These are phyloP conservation scores for Alauda arvensis DNA, from an alignment of 2,797 vertebrate species.

Conservation along the genomic window DNA sequence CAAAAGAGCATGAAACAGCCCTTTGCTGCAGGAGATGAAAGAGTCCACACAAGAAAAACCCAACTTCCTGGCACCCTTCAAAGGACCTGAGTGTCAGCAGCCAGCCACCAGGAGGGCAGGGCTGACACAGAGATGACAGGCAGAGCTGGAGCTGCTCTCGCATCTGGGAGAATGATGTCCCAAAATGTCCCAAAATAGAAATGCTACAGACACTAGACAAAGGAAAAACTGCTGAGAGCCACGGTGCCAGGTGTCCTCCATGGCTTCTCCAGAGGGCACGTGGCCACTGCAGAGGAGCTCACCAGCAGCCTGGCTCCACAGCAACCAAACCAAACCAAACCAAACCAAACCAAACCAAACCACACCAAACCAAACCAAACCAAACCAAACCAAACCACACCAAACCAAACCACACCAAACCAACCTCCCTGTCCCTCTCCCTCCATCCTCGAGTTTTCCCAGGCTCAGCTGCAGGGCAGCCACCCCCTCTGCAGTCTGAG, in stretches of 20 bases:
- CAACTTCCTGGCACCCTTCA: neutral
- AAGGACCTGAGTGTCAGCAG: neutral
- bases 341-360: too few relatives aligned
- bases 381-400: neutral
- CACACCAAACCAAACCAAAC: too few relatives aligned
- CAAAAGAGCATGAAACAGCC: neutral
- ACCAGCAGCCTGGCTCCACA: neutral
- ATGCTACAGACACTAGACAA: neutral
- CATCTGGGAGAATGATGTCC: neutral
- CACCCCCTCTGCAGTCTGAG: neutral
- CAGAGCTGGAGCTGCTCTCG: neutral
- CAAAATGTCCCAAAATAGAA: neutral
- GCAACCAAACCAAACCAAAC: neutral
- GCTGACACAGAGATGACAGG: neutral
- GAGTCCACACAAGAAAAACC: neutral
- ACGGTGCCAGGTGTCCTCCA: accelerated
- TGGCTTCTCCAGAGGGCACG: neutral
- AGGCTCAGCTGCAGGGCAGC: neutral
- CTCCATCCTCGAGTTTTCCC: neutral
- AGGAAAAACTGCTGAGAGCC: neutral
- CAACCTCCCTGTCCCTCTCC: neutral
- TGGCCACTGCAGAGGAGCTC: neutral
- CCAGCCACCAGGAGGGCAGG: neutral
- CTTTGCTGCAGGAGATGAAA: neutral
- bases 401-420: too few relatives aligned